Base-by-base conservation (phyloP, 2,113 vertebrate species). In the Poeciliopsis turrubarensis region DNA sequence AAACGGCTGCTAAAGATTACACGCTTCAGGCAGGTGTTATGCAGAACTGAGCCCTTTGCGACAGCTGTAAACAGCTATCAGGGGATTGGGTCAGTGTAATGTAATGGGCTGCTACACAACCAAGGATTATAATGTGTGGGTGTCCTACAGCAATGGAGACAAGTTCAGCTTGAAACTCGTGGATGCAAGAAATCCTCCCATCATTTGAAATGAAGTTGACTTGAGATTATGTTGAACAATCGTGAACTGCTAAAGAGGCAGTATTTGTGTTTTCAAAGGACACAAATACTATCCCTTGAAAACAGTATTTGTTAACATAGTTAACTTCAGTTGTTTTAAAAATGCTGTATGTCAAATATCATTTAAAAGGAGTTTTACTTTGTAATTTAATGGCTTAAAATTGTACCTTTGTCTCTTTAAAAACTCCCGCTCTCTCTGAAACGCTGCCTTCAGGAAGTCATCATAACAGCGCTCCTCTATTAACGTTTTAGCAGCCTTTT, bases 11-110 rank as follows among this genome's bases (percentile, higher is more conserved):
- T 85, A 80, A 89, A 62, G 68, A 91, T 93, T 88, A 91, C 89
- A 88, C 70, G 84, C 86, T 75, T 70, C 77, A 64, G 81, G 77
- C 89, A 90, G 89, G 89, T 93, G 91, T 70, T 84, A 63, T 63
- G 79, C 78, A 54, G 79, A 29, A 62, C 39, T 57, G 79, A 73
- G 78, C 65, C 6, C 87, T 87, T 85, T 85, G 86, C 4, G 72
- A 68, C 87, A 90, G 89, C 88, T 90, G 88, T 91, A 92, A 91
- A 89, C 83, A 86, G 77, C 88, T 85, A 89, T 91, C 84, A 84
- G 72, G 81, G 71, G 87, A 79, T 75, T 51, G 79, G 73, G 44
- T 57, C 73, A 22, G 72, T 83, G 75, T 78, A 67, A 70, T 68
- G 80, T 86, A 81, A 87, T 85, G 78, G 77, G 67, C 70, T 87